Evolutionary conservation across 2,888 invertebrate genomes (phyloP), one percentile per base, ranked within the genome.

Genomic region (Agrochola circellaris): DNA sequence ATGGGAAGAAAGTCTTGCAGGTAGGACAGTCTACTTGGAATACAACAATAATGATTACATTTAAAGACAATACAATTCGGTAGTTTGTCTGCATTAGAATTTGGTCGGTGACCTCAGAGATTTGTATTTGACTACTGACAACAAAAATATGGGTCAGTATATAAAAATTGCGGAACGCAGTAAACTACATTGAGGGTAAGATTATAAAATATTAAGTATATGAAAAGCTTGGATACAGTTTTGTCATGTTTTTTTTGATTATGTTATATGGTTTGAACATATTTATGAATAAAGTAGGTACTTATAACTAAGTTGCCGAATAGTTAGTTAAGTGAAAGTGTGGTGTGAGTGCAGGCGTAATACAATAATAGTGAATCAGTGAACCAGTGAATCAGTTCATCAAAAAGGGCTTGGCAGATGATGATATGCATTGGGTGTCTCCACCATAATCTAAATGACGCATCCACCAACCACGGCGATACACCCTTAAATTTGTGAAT

Each of bases 401-500:
- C 45, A 48, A 20, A 48, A 30, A 13, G 20, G 66, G 20, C 45
- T 66, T 45, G 23, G 15, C 23, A 23, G 15, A 30, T 23, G 30
- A 34, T 34, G 23, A 15, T 6, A 20, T 38, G 15, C 38, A 67
- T 38, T 42, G 42, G 3, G 23, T 8, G 34, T 15, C 23, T 30
- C 15, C 48, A 56, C 0, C 8, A 51, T n/a, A 23, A 42, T 77
- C 13, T 17, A 54, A 54, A 70, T 71, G 51, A 69, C n/a, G 11
- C 23, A n/a, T 34, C 15, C 20, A 26, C 17, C 9, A 51, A 72
- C 48, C 48, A 51, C 3, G 38, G 17, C 54, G 26, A 60, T 38
- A 26, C 51, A 51, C 8, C 58, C 11, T 15, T n/a, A 68, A 73
- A 77, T 73, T 5, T 17, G 30, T 64, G 11, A 58, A 26, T 68